phyloP scores from a whole-genome alignment of 1,140 invertebrate species.

The Andrena cerasifolii region DNA sequence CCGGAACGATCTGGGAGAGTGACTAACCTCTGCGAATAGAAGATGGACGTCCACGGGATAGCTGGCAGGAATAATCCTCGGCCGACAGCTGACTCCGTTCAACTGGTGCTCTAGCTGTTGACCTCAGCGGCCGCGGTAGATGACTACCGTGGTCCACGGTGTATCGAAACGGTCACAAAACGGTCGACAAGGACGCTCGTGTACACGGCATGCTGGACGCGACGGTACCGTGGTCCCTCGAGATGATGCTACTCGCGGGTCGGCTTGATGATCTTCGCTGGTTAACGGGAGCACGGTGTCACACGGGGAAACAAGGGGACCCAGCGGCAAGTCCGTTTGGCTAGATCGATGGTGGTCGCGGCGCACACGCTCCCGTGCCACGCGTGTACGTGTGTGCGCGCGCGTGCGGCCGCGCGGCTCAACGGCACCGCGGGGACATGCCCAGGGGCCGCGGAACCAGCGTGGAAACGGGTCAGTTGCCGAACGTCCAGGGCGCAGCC shows the following conservation, averaged over 20 bases:
- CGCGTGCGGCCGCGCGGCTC: not conserved
- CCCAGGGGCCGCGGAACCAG: not conserved
- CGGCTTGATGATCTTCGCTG: too few species aligned
- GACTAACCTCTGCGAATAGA: conserved; percentile 69
- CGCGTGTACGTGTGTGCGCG: conserved; percentile 6
- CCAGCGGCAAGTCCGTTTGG: too few species aligned
- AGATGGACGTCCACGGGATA: conserved; percentile 42
- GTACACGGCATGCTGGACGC: conserved; percentile 30
- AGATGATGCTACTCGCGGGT: too few species aligned
- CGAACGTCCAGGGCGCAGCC: conserved; percentile 8
- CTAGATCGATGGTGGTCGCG: too few species aligned
- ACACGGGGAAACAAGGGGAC: too few species aligned
- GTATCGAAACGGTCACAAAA: conserved; percentile 40
- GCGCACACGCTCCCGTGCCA: not conserved
- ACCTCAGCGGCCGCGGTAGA: too few species aligned
- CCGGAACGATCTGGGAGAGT: conserved; percentile 61
- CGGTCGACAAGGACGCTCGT: conserved; percentile 1
- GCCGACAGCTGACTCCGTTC: conserved; percentile 33
- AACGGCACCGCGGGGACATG: too few species aligned
- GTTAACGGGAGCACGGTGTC: too few species aligned
- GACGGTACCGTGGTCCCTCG: too few species aligned
- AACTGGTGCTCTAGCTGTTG: too few species aligned
- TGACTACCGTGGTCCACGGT: too few species aligned
- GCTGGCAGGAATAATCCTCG: conserved; percentile 23
- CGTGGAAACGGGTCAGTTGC: not conserved